A percentile compares a stretch with the other conserved stretches of the same genome.
These are phyloP conservation scores for Polypterus senegalus DNA, from an alignment of 2,113 vertebrate species.

Conservation along the genomic window DNA sequence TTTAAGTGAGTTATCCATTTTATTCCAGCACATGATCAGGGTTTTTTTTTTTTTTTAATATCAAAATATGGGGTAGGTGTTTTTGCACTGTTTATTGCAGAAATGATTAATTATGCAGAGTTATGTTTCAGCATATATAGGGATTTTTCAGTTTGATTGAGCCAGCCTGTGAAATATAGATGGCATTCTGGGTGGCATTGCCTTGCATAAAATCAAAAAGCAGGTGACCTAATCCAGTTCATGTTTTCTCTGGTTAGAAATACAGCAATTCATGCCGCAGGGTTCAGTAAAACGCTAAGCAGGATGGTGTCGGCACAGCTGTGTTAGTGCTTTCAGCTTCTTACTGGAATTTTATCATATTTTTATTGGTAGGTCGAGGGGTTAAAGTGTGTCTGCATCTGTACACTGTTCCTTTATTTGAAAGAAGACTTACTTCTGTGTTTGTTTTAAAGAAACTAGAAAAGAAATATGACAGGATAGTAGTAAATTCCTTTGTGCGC, in stretches of 20 bases:
- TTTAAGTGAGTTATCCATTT: too few relatives aligned
- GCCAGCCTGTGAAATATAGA: too few relatives aligned
- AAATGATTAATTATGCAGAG: too few relatives aligned
- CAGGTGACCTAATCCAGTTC: background rate
- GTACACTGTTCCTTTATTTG: constrained; percentile 41
- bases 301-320: constrained; percentile 3
- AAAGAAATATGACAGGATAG: constrained; percentile 44
- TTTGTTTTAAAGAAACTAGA: constrained; percentile 35
- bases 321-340: constrained; percentile 3
- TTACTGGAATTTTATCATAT: constrained; percentile 9
- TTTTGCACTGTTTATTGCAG: too few relatives aligned
- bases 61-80: too few relatives aligned
- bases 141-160: too few relatives aligned
- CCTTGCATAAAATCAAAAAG: too few relatives aligned
- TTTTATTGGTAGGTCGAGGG: constrained; percentile 35
- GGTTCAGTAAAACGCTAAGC: background rate
- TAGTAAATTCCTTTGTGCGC: constrained; percentile 34
- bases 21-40: too few relatives aligned
- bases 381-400: constrained; percentile 35
- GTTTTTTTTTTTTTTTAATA: too few relatives aligned
- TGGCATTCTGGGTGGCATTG: too few relatives aligned
- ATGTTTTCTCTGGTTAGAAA: background rate
- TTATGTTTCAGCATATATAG: too few relatives aligned
- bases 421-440: constrained; percentile 32
- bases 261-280: background rate